phyloP scores from a whole-genome alignment of 2,113 vertebrate species.

The Corvus hawaiiensis region DNA sequence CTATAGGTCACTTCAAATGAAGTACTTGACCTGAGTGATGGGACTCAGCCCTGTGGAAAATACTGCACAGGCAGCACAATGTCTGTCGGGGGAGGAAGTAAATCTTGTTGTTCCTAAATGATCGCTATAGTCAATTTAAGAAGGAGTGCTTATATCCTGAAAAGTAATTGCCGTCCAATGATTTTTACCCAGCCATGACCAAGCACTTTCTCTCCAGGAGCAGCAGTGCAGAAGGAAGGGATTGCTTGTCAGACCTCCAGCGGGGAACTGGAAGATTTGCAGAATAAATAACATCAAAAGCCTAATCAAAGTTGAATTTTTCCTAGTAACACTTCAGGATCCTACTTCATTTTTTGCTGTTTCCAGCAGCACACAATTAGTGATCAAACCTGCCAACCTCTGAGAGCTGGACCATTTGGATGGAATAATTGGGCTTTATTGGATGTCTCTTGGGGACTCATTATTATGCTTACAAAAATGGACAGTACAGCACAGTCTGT shows the following conservation, averaged over 20 bases:
- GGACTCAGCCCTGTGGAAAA: background rate
- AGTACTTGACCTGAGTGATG: background rate
- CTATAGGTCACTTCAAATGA: background rate
- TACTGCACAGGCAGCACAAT: background rate
- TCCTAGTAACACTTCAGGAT: background rate
- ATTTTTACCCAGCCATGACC: background rate
- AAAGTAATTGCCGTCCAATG: background rate
- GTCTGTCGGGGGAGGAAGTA: background rate
- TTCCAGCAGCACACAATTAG: background rate
- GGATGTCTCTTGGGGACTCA: background rate
- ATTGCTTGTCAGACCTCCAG: background rate
- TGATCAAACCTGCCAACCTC: background rate
- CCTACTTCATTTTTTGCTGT: background rate
- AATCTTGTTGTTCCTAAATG: background rate
- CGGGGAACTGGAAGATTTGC: background rate
- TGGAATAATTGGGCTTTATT: background rate
- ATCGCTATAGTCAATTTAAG: background rate
- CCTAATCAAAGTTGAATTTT: background rate
- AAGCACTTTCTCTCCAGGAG: background rate
- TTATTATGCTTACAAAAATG: background rate
- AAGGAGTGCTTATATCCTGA: background rate
- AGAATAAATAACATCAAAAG: background rate
- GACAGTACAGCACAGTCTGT: background rate
- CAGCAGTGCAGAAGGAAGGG: background rate
- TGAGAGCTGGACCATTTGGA: background rate